Conservation (phyloP, 2,888 invertebrate genomes). For the Lepidochitona cinerea region DNA sequence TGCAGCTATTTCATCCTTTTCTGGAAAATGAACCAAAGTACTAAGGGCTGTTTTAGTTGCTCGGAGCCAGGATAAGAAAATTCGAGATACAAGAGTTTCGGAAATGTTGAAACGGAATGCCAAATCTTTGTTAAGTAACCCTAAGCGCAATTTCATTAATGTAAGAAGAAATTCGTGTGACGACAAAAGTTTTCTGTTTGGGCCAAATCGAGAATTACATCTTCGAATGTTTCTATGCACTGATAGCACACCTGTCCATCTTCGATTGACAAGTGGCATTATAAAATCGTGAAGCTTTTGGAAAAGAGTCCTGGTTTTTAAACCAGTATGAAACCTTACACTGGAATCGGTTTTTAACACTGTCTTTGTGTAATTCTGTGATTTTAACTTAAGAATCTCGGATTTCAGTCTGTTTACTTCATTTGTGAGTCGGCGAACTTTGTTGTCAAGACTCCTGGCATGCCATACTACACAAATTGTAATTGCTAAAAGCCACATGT, state of each 20-base stretch:
- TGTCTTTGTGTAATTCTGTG: too few species aligned
- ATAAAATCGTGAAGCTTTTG: constrained; percentile 21
- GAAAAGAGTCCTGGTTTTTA: constrained; percentile 14
- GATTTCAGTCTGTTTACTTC: too few species aligned
- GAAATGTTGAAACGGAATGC: constrained; percentile 27
- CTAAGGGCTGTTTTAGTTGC: constrained; percentile 12
- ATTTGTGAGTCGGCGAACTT: too few species aligned
- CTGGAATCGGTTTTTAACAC: constrained; percentile 20
- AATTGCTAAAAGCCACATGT: too few species aligned
- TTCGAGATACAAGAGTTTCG: constrained; percentile 18
- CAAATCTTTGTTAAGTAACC: constrained; percentile 11
- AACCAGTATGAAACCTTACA: constrained; percentile 28
- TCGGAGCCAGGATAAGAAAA: constrained; percentile 25
- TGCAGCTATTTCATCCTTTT: constrained; percentile 18
- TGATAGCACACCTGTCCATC: constrained; percentile 24
- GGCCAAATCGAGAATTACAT: constrained; percentile 15
- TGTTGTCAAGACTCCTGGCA: too few species aligned
- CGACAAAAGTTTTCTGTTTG: constrained; percentile 21
- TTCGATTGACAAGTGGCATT: constrained; percentile 22
- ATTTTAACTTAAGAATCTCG: too few species aligned
- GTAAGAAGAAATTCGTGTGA: constrained; percentile 26
- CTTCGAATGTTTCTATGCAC: constrained; percentile 9
- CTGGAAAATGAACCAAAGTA: constrained; percentile 18
- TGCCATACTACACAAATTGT: too few species aligned
- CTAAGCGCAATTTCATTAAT: constrained; percentile 5